Percentiles rank a stretch among this genome's conserved stretches.
These are phyloP conservation scores for Papilio aristodemus DNA, from an alignment of 1,140 invertebrate genomes.

Conservation along the genomic window DNA sequence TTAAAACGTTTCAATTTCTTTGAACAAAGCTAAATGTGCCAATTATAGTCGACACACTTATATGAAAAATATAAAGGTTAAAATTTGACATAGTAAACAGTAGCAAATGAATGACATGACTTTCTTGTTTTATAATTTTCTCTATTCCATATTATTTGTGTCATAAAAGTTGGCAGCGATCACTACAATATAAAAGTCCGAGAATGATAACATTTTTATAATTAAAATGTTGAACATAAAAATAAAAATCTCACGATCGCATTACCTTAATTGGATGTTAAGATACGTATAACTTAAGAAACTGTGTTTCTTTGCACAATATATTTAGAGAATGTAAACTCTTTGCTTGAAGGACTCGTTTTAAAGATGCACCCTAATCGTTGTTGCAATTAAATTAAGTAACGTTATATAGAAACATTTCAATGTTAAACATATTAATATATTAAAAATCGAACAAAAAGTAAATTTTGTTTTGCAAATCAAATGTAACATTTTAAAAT, in stretches of 20 bases:
- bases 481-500: too few species aligned
- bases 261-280: slow-evolving; percentile 4
- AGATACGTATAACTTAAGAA: not conserved
- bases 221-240: not conserved
- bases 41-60: too few species aligned
- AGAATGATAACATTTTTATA: not conserved
- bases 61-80: too few species aligned
- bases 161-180: not conserved
- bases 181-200: not conserved
- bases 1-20: not conserved
- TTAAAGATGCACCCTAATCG: too few species aligned
- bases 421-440: not conserved
- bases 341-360: too few species aligned
- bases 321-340: too few species aligned
- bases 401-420: not conserved
- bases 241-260: not conserved
- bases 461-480: not conserved
- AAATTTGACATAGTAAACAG: too few species aligned
- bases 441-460: not conserved
- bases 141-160: not conserved
- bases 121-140: not conserved
- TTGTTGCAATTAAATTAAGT: too few species aligned
- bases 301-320: too few species aligned
- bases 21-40: not conserved
- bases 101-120: too few species aligned